Evolutionary conservation across 2,797 vertebrate genomes (phyloP), one percentile per base, ranked within the genome.

Genomic region (Liasis olivaceus): DNA sequence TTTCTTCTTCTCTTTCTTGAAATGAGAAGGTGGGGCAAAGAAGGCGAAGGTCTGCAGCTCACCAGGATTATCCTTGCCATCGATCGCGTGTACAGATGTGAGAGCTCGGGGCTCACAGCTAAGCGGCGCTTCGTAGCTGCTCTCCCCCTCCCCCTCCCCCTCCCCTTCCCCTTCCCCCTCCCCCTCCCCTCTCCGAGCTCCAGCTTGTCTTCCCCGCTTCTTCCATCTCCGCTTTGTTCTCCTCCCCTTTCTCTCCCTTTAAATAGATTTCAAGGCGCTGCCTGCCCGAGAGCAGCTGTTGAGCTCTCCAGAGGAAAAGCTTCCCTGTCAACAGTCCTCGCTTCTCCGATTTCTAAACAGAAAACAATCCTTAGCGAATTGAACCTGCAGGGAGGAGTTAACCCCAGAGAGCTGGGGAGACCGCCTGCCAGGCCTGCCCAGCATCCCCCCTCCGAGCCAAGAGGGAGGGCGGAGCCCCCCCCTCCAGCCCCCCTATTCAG

Each of bases 211-310:
- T n/a, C n/a, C n/a, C n/a, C n/a, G n/a, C n/a, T n/a, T n/a, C n/a
- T n/a, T n/a, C n/a, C n/a, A n/a, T n/a, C n/a, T n/a, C 96, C 96
- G 95, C 96, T 96, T 97, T 97, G 95, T 97, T 97, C 96, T 95
- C 95, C 96, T 97, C 97, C 97, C 96, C 97, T 95, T 97, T 96
- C 96, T 95, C 95, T 97, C 97, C 97, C 97, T 97, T 97, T 98
- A 97, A 98, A 98, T 97, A 97, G 98, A 98, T 97, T 98, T 97
- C 97, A 96, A 97, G 97, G 97, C 97, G 97, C 97, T 96, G 97
- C 97, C 97, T 97, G 97, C 97, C 96, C 97, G 97, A 97, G 97
- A 97, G 97, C 97, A 98, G 98, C 97, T 97, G 97, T 94, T 96
- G 96, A 95, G 96, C 96, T 98, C 97, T 97, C 97, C 95, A 95